Evolutionary conservation across 2,113 vertebrate genomes (phyloP), one percentile per base, ranked within the genome.

Genomic region (Sylvilagus bachmani): DNA sequence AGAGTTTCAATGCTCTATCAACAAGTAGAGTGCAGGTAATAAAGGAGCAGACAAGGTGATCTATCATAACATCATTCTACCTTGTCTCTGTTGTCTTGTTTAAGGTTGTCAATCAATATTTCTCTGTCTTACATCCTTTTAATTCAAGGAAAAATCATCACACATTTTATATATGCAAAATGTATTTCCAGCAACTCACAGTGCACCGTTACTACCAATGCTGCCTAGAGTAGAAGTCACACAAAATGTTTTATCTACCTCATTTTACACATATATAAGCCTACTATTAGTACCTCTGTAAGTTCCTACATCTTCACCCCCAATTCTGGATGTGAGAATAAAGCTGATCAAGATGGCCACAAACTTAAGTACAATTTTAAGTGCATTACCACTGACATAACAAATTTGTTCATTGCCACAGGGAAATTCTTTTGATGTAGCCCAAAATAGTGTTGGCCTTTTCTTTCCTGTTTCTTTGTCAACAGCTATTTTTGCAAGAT

Each of bases 401-500:
- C 92, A 73, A 67, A 93, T 93, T 89, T 14, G n/a, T 24, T 83
- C 49, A 73, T 71, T 90, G 29, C 33, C 31, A 29, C 86, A n/a
- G 82, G 61, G 90, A 95, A 92, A 94, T 93, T 89, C 85, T 96
- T 90, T 90, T 24, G 62, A 88, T 96, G 13, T 27, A 90, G 25
- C 75, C 75, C 44, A 80, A 95, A 97, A 97, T 96, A 97, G 96
- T 95, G 93, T 22, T 96, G 97, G 92, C 92, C 92, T 94, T 97
- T 96, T 95, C 95, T 96, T 96, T 95, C 53, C 55, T 93, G 38
- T 96, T 96, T 97, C 69, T 93, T 97, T 95, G 94, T 97, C 97
- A 96, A 97, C 86, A 96, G 95, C 94, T 97, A 95, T 97, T 97
- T 97, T 97, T 97, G 93, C 86, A 97, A 95, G 90, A 25, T 97